phyloP scores from a whole-genome alignment of 2,113 vertebrate species.

The Myocastor coypus region DNA sequence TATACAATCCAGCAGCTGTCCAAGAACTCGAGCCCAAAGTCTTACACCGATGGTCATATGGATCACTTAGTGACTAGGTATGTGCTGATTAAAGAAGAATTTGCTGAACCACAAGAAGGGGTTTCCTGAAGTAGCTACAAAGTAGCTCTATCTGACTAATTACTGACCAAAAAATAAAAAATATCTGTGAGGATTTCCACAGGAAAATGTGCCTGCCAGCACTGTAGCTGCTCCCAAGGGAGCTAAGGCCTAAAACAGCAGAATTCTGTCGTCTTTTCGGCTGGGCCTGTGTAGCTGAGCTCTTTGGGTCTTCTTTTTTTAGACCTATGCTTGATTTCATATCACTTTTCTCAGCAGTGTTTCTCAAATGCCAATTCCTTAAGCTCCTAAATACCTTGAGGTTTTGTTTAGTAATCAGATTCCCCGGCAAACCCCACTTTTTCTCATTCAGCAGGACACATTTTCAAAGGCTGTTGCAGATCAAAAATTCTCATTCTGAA shows the following conservation, averaged over 20 bases:
- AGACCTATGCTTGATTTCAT: not conserved
- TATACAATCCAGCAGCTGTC: not conserved
- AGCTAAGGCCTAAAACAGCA: not conserved
- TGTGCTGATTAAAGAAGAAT: not conserved
- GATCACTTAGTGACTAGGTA: not conserved
- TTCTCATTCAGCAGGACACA: not conserved
- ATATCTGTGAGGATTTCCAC: not conserved
- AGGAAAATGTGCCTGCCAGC: not conserved
- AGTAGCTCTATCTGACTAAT: not conserved
- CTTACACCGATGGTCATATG: not conserved
- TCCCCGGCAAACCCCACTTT: not conserved
- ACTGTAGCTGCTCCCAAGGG: constrained; percentile 11
- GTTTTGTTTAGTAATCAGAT: not conserved
- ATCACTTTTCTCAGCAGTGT: not conserved
- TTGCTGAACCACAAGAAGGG: not conserved
- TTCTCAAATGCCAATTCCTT: constrained; percentile 18
- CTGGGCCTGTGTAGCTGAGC: not conserved
- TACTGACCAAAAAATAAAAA: constrained; percentile 8
- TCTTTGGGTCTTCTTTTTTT: not conserved
- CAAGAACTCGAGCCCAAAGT: not conserved
- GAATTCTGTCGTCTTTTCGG: not conserved
- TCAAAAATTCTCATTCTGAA: not conserved
- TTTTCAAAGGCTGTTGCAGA: not conserved
- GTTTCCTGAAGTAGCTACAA: not conserved
- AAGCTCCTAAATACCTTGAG: not conserved